Base-by-base conservation (phyloP, 2,888 invertebrate genomes). In the Cyclophora albipunctata region DNA sequence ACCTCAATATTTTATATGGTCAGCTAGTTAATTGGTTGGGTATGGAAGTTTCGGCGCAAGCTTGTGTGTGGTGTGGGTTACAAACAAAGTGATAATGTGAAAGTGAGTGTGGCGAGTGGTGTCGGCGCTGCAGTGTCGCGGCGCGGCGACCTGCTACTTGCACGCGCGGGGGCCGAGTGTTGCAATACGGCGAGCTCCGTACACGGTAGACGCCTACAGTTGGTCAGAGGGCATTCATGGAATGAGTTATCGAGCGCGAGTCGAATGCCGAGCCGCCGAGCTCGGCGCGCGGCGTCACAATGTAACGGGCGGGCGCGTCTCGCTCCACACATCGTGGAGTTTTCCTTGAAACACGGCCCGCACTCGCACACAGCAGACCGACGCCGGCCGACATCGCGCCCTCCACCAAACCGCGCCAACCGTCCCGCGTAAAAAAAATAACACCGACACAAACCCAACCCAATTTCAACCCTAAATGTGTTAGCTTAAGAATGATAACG, bases 351-450 rank as follows among this genome's bases (percentile, higher is more conserved):
- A 79, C 75, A 76, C 74, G 71, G 70, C 66, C 37, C 37, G 37
- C 37, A 37, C 37, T 37, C 70, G 69, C 72, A 68, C 66, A 68
- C 60, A 20, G 20, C 60, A 20, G 20, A 20, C 20, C 66, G 67
- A 68, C 69, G 67, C 71, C 71, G 75, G 77, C 75, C 71, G 63
- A 67, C 71, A 68, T 70, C 72, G 75, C 79, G 71, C 77, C 77
- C 72, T 73, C 69, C 66, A 59, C 70, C 66, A 63, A 67, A 55
- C 75, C 84, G 78, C 86, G 82, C 78, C 84, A 84, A 84, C 71
- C 79, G 73, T 78, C 79, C 81, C 81, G 81, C 82, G 80, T 76
- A 86, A 87, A 86, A 43, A 84, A 87, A 86, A 84, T 82, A 85
- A 78, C 78, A 84, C 69, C 59, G 54, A 59, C 53, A 57, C 43